Conservation (phyloP, 2,888 invertebrate genomes). For the Lepidocyrtoides sp. region DNA sequence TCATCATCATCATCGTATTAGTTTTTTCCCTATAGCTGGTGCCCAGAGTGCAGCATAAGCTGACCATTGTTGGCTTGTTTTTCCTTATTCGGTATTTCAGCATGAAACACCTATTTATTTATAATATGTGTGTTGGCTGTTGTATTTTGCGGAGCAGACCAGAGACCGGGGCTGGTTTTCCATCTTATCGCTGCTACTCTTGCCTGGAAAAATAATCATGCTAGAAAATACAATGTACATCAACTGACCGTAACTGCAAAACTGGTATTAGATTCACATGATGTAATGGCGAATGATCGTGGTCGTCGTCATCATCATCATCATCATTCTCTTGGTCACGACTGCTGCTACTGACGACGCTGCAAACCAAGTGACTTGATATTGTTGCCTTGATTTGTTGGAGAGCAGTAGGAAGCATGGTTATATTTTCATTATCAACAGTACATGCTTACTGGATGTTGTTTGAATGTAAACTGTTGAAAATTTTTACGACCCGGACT, state of each 20-base stretch:
- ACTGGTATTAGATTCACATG: conserved; percentile 28
- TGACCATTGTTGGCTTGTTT: conserved; percentile 78
- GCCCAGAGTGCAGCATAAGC: conserved; percentile 13
- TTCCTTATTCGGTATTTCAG: conserved; percentile 74
- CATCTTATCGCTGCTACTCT: not conserved
- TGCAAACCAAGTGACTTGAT: conserved; percentile 8
- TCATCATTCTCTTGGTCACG: conserved; percentile 9
- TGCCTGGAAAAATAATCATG: conserved; percentile 3
- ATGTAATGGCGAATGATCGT: not conserved
- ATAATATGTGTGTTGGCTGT: not conserved
- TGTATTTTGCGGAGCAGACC: not conserved
- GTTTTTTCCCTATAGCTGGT: conserved; percentile 12
- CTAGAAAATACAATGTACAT: not conserved
- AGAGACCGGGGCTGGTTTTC: not conserved
- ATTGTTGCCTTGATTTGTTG: not conserved
- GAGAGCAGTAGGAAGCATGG: conserved; percentile 24
- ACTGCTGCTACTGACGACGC: not conserved
- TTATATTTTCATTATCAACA: not conserved
- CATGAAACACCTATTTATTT: conserved; percentile 47
- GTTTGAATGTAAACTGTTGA: not conserved
- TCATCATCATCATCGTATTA: not conserved
- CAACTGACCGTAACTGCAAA: not conserved
- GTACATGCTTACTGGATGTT: not conserved
- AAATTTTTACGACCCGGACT: conserved; percentile 22
- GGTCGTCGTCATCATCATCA: not conserved